These are phyloP conservation scores for Hemicentrotus pulcherrimus DNA, from an alignment of 35 echinoderm and acorn worm species.

Conservation along the genomic window DNA sequence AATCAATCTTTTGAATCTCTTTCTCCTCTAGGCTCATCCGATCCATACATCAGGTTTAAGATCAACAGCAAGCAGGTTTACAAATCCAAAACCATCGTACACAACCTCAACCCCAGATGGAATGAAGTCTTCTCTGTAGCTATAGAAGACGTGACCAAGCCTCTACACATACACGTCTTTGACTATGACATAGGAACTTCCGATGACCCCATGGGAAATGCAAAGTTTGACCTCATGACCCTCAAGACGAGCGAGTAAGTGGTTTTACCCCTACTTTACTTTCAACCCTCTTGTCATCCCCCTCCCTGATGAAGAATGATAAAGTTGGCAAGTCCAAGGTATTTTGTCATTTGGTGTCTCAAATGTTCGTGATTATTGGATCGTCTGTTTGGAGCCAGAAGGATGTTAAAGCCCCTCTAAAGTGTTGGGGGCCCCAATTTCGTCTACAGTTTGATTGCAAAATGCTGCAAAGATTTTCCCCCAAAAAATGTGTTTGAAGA, in stretches of 20 bases:
- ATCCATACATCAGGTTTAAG: slow-evolving; percentile 96
- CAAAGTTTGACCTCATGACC: slow-evolving; percentile 69
- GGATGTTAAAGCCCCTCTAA: too few relatives aligned
- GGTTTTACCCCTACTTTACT: background rate
- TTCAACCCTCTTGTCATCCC: too few relatives aligned
- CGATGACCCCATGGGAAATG: slow-evolving; percentile 92
- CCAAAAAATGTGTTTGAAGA: too few relatives aligned
- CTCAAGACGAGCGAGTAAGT: slow-evolving; percentile 87
- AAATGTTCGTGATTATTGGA: too few relatives aligned
- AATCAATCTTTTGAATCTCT: background rate
- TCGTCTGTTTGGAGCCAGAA: too few relatives aligned
- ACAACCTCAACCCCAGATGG: slow-evolving; percentile 94
- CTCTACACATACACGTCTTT: slow-evolving; percentile 69
- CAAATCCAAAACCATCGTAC: slow-evolving; percentile 88
- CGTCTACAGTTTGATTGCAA: too few relatives aligned
- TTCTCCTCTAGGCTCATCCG: slow-evolving; percentile 71
- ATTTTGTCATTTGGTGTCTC: too few relatives aligned
- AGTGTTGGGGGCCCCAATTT: too few relatives aligned
- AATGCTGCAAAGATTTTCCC: too few relatives aligned
- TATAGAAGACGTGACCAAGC: slow-evolving; percentile 75
- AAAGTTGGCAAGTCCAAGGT: too few relatives aligned
- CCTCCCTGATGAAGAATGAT: too few relatives aligned
- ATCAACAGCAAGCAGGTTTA: slow-evolving; percentile 83
- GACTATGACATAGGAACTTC: slow-evolving; percentile 86
- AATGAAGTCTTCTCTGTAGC: slow-evolving; percentile 83